phyloP scores from a whole-genome alignment of 2,113 vertebrate genomes.

The Rhabdornis inornatus region DNA sequence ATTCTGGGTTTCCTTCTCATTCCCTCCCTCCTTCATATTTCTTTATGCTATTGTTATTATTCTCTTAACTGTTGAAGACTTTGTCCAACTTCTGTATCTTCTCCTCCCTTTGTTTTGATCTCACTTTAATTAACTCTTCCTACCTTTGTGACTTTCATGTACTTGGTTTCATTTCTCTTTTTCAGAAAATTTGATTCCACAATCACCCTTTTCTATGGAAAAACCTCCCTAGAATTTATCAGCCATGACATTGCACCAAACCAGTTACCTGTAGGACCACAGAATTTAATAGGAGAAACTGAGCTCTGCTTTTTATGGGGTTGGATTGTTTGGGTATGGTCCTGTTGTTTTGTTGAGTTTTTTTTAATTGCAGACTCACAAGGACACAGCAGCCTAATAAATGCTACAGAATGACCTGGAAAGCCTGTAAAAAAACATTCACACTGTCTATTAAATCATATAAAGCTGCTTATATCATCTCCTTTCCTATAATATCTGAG shows the following conservation, averaged over 20 bases:
- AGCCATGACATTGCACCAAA: background rate
- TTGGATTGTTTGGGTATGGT: background rate
- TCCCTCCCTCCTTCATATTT: background rate
- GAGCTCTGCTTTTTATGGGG: background rate
- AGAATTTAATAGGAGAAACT: background rate
- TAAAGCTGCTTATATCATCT: background rate
- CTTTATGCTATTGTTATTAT: background rate
- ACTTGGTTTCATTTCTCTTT: background rate
- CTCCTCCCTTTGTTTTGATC: background rate
- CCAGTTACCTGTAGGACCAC: background rate
- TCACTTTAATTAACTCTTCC: background rate
- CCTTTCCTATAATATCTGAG: background rate
- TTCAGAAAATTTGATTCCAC: background rate
- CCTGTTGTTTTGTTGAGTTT: background rate
- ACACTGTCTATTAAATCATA: background rate
- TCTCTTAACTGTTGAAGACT: background rate
- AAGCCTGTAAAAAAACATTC: background rate
- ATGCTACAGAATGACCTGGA: background rate
- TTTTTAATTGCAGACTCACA: background rate
- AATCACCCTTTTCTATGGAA: background rate
- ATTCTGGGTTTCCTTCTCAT: background rate
- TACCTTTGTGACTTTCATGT: background rate
- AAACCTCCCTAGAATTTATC: background rate
- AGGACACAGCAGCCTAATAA: background rate
- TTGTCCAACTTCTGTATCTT: background rate